Conservation (phyloP, 2,113 vertebrate species). For the Hassar affinis region DNA sequence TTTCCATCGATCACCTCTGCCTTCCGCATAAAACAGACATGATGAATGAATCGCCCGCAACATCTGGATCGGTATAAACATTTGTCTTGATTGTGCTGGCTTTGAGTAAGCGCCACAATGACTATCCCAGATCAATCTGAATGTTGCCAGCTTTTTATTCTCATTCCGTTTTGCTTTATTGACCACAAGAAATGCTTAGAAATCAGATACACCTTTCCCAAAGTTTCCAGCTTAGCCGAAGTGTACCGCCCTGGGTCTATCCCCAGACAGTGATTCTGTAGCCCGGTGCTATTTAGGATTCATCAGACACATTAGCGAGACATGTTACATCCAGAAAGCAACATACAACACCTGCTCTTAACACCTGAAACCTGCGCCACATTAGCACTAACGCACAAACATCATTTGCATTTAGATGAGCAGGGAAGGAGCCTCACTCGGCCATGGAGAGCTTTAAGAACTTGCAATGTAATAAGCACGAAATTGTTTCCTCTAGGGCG, state of each 20-base stretch:
- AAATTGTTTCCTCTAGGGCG: constrained; percentile 54
- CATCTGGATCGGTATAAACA: constrained; percentile 14
- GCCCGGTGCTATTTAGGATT: constrained; percentile 1
- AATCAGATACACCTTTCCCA: not conserved
- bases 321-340: not conserved
- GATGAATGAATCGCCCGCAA: not conserved
- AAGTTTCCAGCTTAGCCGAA: not conserved
- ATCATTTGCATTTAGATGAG: constrained; percentile 65
- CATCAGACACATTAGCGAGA: constrained; percentile 10
- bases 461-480: constrained; percentile 48
- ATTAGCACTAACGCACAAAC: constrained; percentile 50
- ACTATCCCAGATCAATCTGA: not conserved
- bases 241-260: not conserved
- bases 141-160: not conserved
- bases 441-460: constrained; percentile 42
- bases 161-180: not conserved
- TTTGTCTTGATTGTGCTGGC: not conserved
- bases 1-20: constrained; percentile 12
- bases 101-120: not conserved
- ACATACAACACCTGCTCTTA: constrained; percentile 30
- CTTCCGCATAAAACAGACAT: not conserved
- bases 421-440: constrained; percentile 49
- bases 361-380: constrained; percentile 17
- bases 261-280: not conserved
- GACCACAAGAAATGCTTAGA: not conserved